Percentiles rank a stretch among this genome's conserved stretches.
These are phyloP conservation scores for Yoshiicerus persimilis DNA, from an alignment of 1,140 invertebrate genomes.

Conservation along the genomic window DNA sequence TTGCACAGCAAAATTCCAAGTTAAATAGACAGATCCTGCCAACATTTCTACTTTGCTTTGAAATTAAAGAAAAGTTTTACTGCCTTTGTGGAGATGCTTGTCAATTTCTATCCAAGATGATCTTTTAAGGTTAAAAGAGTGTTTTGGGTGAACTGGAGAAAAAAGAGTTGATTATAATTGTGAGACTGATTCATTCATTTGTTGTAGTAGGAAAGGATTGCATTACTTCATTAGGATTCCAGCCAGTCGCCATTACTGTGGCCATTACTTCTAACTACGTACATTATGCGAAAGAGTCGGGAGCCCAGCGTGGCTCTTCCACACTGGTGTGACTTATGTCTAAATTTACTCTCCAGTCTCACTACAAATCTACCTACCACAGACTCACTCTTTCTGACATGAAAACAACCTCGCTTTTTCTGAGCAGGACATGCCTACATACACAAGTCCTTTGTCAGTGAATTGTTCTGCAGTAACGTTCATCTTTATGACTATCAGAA, in stretches of 20 bases:
- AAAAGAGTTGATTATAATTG: neutral
- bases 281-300: neutral
- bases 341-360: conserved; percentile 1
- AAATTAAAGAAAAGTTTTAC: too few species aligned
- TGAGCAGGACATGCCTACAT: neutral
- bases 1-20: too few species aligned
- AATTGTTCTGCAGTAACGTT: neutral
- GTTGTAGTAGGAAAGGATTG: neutral
- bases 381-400: neutral
- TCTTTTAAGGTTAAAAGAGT: neutral
- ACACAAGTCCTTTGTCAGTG: too few species aligned
- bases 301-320: neutral
- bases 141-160: neutral
- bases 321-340: conserved; percentile 12
- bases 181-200: neutral
- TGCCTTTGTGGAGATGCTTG: neutral
- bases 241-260: neutral
- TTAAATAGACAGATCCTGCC: too few species aligned
- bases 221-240: conserved; percentile 20
- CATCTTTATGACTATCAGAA: neutral
- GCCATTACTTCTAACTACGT: conserved; percentile 7
- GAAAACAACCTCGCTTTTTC: neutral
- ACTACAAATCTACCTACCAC: neutral
- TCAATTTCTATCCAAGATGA: too few species aligned
- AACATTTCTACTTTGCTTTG: neutral